Conservation (phyloP, 1,140 invertebrate species). For the Antheraea pernyi region DNA sequence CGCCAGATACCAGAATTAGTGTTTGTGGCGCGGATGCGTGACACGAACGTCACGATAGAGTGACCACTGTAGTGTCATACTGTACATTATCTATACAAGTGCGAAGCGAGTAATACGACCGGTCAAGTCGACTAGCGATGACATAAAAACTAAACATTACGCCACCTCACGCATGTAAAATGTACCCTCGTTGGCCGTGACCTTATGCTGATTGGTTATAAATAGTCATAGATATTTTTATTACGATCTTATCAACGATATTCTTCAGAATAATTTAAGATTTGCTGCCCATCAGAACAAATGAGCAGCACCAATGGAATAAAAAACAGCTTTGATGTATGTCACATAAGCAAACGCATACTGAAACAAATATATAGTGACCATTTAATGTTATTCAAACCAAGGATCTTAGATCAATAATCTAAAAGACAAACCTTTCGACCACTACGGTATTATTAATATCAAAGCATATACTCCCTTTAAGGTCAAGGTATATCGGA, state of each 20-base stretch:
- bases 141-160: conserved; percentile 1
- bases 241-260: background rate
- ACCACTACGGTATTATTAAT: background rate
- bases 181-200: background rate
- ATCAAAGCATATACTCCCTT: background rate
- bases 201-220: background rate
- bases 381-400: too few relatives aligned
- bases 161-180: background rate
- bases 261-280: too few relatives aligned
- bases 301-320: too few relatives aligned
- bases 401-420: background rate
- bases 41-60: background rate
- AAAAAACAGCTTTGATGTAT: too few relatives aligned
- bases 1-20: too few relatives aligned
- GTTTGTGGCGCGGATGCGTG: too few relatives aligned
- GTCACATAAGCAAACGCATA: too few relatives aligned
- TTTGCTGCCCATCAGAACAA: too few relatives aligned
- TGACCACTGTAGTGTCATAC: background rate
- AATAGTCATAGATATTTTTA: background rate
- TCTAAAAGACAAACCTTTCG: background rate
- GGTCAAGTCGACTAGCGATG: background rate
- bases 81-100: background rate
- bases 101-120: background rate
- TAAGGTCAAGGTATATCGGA: background rate
- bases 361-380: too few relatives aligned